Evolutionary conservation across 2,113 vertebrate genomes (phyloP), one percentile per base, ranked within the genome.

Genomic region (Rhagologus leucostigma): DNA sequence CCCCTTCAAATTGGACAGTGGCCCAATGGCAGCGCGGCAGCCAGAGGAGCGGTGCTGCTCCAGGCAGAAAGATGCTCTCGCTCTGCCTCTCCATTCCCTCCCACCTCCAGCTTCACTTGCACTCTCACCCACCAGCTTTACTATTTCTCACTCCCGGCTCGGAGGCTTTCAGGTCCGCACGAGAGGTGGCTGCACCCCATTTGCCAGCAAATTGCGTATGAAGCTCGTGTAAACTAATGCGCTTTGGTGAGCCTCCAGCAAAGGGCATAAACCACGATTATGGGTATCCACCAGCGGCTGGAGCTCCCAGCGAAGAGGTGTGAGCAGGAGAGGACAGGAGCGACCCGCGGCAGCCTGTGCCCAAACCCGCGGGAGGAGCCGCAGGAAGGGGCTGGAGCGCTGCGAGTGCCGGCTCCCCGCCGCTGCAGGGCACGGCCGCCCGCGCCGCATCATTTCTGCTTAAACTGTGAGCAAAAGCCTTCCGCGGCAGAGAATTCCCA

Each of bases 341-440:
- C 0, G 0, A 11, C 3, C 55, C 29, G 60, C 1, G 0, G 1
- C 20, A 77, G 10, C 11, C 11, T 17, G 12, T 67, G 37, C 52
- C 47, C 7, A 0, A n/a, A 9, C 0, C 53, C 4, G 0, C 26
- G 5, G 57, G 42, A 33, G 15, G 23, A 59, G 69, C 64, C 0
- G 1, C 1, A 21, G 13, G 46, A 52, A 52, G 56, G 27, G 15
- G 52, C 39, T 11, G 84, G 42, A 46, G 42, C 37, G 20, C 33
- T 13, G 69, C 2, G 0, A 1, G 59, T 5, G 47, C 47, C 1
- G 0, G 55, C 49, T 73, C 29, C 69, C 53, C 5, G 0, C 52
- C 1, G 7, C 92, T n/a, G 67, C 65, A 19, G 71, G 50, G 52
- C 80, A 71, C 2, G 22, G 22, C 73, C 1, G 4, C 83, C 46